phyloP scores from a whole-genome alignment of 2,797 vertebrate genomes.

The Chiropotes sagulatus region DNA sequence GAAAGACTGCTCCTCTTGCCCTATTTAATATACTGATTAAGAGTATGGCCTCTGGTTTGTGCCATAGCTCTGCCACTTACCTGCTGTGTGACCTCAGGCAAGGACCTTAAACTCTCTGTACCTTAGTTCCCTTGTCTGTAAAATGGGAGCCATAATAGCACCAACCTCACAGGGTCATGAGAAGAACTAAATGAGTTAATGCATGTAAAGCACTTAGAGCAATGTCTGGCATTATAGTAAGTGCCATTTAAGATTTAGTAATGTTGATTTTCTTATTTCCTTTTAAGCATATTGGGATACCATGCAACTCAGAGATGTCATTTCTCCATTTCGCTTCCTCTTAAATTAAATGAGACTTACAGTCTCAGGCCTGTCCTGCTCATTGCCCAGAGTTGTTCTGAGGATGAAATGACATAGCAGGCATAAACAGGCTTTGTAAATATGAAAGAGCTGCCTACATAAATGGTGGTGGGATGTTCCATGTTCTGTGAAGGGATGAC shows the following conservation, averaged over 20 bases:
- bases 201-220: neutral
- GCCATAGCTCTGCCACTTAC: neutral
- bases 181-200: neutral
- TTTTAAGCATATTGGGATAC: neutral
- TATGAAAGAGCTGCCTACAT: neutral
- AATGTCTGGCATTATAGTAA: neutral
- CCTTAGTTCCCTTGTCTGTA: neutral
- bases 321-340: neutral
- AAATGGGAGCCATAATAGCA: neutral
- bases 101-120: conserved; percentile 12
- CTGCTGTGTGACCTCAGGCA: neutral
- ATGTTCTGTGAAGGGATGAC: neutral
- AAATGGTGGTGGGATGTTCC: neutral
- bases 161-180: neutral
- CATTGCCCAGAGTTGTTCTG: neutral
- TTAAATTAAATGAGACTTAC: neutral
- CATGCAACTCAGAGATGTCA: neutral
- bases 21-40: neutral
- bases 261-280: neutral
- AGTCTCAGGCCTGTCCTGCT: neutral
- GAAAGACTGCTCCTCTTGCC: neutral
- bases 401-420: neutral
- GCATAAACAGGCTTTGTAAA: neutral
- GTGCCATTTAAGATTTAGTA: neutral
- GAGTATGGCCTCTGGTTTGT: neutral